Base-by-base conservation (phyloP, 2,797 vertebrate species). In the Pseudotriccus pelzelni region DNA sequence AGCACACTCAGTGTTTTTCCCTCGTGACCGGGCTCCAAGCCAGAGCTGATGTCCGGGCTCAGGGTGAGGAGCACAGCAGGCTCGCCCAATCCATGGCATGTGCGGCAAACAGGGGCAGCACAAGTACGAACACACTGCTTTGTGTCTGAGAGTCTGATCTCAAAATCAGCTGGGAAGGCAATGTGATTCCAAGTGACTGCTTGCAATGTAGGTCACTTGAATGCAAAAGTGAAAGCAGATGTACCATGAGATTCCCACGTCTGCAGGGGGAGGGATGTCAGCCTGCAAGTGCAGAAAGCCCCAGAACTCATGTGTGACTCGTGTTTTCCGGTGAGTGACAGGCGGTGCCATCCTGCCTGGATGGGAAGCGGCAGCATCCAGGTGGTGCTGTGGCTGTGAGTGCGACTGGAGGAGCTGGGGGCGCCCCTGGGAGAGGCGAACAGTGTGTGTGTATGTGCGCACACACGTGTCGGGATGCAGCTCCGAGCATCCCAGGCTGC, bases 221-320 rank as follows among this genome's bases (percentile, higher is more conserved):
- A 96, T 67, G 87, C 74, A 97, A 97, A 97, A 97, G 95, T 56
- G 95, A 96, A 97, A 97, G 95, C 93, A 93, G 79, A n/a, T 2
- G 88, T 27, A 59, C 58, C 83, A 17, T 34, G 63, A n/a, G 41
- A 91, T 95, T 95, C 94, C 70, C 94, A 93, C 68, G 62, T 87
- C 87, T 28, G 84, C 41, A 43, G 64, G 60, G 74, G 86, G 85
- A 84, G 55, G 86, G 36, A 82, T 49, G 67, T 39, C 80, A 41
- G 89, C 62, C 82, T 47, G 63, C 17, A 32, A 62, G 46, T 0
- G 79, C 60, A 11, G 27, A 94, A 94, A 96, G 67, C 89, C 94
- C 96, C 94, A 52, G 20, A 50, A 18, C 59, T 55, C 56, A 0
- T 41, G 75, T 1, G 73, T 43, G 53, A 69, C 77, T 52, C 46